Percentiles rank a stretch among this genome's conserved stretches.
These are phyloP conservation scores for Anarrhichthys ocellatus DNA, from an alignment of 2,113 vertebrate genomes.

Conservation along the genomic window DNA sequence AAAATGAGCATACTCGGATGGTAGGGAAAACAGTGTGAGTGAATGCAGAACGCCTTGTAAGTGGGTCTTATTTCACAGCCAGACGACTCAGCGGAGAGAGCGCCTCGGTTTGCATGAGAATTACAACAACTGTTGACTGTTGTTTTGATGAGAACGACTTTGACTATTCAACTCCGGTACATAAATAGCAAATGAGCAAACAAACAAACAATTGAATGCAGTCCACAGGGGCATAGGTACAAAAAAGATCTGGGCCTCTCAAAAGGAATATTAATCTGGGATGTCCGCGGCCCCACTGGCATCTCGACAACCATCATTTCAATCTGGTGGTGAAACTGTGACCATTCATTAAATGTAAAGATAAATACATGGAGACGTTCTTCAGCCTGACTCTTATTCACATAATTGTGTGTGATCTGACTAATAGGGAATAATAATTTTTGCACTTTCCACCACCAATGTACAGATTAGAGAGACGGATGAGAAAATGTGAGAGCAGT, in stretches of 20 bases:
- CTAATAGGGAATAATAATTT: background rate
- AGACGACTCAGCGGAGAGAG: slow-evolving; percentile 32
- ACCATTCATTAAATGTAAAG: background rate
- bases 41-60: slow-evolving; percentile 68
- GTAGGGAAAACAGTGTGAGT: slow-evolving; percentile 35
- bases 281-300: background rate
- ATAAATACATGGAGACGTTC: background rate
- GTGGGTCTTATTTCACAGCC: slow-evolving; percentile 62
- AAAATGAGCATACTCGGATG: slow-evolving; percentile 34
- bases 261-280: slow-evolving; percentile 18
- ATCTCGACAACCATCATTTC: background rate
- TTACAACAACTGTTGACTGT: slow-evolving; percentile 35
- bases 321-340: background rate
- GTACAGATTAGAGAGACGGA: background rate
- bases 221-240: background rate
- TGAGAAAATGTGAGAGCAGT: background rate
- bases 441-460: background rate
- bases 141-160: slow-evolving; percentile 36
- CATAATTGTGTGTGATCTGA: background rate
- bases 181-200: slow-evolving; percentile 4
- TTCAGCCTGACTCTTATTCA: background rate
- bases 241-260: background rate
- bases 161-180: slow-evolving; percentile 17
- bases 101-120: slow-evolving; percentile 56
- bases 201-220: slow-evolving; percentile 21